phyloP scores from a whole-genome alignment of 2,797 vertebrate species.

The Smutsia gigantea region DNA sequence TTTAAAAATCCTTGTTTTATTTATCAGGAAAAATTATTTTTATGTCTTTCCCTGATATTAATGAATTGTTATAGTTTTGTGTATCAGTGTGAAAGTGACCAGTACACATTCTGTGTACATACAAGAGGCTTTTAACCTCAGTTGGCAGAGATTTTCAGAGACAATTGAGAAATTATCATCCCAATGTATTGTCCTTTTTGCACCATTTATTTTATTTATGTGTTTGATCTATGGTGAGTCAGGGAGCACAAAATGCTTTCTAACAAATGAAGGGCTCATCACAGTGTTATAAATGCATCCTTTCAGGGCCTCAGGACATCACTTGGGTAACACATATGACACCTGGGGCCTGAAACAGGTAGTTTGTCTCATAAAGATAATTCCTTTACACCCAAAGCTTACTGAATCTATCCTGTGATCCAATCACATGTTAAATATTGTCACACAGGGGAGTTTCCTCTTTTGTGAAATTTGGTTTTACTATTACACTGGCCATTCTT shows the following conservation, averaged over 20 bases:
- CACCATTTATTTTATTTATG: slow-evolving; percentile 63
- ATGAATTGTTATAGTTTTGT: not conserved
- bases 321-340: not conserved
- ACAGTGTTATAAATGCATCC: slow-evolving; percentile 57
- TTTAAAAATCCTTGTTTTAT: not conserved
- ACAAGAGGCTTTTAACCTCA: not conserved
- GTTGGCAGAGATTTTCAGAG: not conserved
- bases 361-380: not conserved
- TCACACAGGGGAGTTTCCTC: not conserved
- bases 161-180: not conserved
- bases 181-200: not conserved
- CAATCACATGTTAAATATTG: not conserved
- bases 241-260: slow-evolving; percentile 13
- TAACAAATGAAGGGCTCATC: slow-evolving; percentile 40
- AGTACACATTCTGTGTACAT: not conserved
- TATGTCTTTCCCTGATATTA: not conserved
- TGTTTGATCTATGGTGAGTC: slow-evolving; percentile 57
- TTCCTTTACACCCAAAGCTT: not conserved
- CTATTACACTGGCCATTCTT: not conserved
- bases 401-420: not conserved
- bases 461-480: not conserved
- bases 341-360: not conserved
- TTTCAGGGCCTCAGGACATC: not conserved
- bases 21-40: not conserved
- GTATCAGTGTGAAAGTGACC: not conserved